Evolutionary conservation across 2,113 vertebrate genomes (phyloP), one percentile per base, ranked within the genome.

Genomic region (Sigmodon hispidus): DNA sequence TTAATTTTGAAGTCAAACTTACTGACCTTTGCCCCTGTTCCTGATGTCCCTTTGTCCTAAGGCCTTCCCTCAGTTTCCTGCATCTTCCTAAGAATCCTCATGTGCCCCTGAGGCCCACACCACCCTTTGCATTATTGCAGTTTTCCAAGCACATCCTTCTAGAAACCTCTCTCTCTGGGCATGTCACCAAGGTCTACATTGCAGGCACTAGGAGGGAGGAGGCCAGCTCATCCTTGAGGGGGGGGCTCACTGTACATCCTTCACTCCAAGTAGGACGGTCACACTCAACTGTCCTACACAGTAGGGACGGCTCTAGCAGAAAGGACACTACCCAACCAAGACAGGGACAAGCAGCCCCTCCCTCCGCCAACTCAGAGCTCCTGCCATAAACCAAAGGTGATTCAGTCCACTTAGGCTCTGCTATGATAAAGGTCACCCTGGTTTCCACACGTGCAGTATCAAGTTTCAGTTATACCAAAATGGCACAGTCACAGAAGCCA

Each of bases 371-470:
- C 21, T 29, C 57, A 57, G 36, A 22, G 0, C 4, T 24, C 29
- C 3, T 10, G 16, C 87, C 0, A 3, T 26, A 29, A 11, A 17
- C 29, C 43, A n/a, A 0, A 79, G 43, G 70, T 1, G 48, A 34
- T 16, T 31, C 43, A 17, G 36, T 45, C 13, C 0, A 22, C 73
- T 73, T 10, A 2, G 77, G 55, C 88, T 84, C 12, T 15, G n/a
- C 72, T 61, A 0, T 0, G 19, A 57, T 48, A 69, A 63, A 48
- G 67, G 77, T 1, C 11, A 19, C 26, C 43, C 72, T 17, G 34
- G 55, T 26, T 17, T 77, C 85, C 52, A 24, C 1, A 1, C 7
- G 0, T 0, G 36, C 1, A 0, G 34, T 63, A 26, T 15, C 69
- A 19, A 22, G 21, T 36, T 91, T 59, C 63, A 15, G 3, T n/a